Percentiles rank a stretch among this genome's conserved stretches.
These are phyloP conservation scores for Sebastes aleutianus DNA, from an alignment of 2,797 vertebrate genomes.

Conservation along the genomic window DNA sequence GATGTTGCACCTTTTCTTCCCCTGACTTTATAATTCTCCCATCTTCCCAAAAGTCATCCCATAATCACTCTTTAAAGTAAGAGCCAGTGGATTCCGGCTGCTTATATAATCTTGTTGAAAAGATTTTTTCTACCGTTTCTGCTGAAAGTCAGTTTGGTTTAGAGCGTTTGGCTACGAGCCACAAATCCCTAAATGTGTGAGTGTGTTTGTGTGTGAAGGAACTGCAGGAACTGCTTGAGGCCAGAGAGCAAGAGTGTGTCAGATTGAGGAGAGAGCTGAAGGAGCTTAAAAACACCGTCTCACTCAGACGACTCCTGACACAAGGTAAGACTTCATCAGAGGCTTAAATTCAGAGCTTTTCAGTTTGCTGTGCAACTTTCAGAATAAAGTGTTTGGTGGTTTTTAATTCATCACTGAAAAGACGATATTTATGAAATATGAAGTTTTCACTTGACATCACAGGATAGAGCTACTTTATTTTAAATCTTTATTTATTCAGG, in stretches of 20 bases:
- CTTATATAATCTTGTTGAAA: background rate
- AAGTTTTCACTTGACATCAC: background rate
- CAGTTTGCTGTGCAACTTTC: background rate
- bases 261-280: conserved; percentile 80
- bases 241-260: conserved; percentile 74
- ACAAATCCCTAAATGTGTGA: background rate
- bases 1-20: background rate
- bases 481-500: too few relatives aligned
- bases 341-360: background rate
- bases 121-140: background rate
- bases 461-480: too few relatives aligned
- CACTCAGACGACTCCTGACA: conserved; percentile 69
- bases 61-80: background rate
- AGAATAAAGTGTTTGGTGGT: background rate
- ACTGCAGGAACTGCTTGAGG: conserved; percentile 76
- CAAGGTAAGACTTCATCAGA: conserved; percentile 58
- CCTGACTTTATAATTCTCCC: background rate
- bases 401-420: background rate
- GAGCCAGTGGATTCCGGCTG: background rate
- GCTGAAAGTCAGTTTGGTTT: background rate
- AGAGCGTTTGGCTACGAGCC: background rate
- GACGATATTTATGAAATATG: background rate
- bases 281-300: conserved; percentile 69
- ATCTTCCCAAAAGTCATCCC: background rate
- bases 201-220: conserved; percentile 64